Evolutionary conservation across 2,113 vertebrate genomes (phyloP).

Genomic region (Pampusana beccarii): DNA sequence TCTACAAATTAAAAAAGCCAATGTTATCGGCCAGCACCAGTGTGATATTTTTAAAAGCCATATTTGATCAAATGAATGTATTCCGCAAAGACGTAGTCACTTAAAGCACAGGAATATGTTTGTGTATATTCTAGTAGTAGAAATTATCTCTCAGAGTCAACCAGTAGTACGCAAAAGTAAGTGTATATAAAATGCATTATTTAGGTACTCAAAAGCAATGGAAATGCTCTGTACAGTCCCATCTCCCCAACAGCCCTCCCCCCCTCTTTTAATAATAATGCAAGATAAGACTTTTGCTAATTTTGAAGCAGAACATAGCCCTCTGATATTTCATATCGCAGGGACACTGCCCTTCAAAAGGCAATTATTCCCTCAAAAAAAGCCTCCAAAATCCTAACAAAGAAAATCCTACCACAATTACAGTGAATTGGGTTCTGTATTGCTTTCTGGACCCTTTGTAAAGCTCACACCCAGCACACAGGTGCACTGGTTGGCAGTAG

Average conservation of each 20-base stretch:
- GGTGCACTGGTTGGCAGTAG: neutral
- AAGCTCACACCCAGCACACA: neutral
- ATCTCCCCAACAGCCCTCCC: rapidly evolving
- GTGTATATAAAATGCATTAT: neutral
- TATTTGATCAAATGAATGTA: neutral
- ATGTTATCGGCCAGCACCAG: neutral
- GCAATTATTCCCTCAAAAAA: neutral
- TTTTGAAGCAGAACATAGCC: neutral
- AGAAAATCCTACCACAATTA: neutral
- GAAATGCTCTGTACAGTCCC: neutral
- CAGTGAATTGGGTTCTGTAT: neutral
- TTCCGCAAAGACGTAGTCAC: neutral
- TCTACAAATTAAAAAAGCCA: neutral
- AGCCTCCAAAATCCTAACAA: neutral
- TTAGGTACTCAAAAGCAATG: neutral
- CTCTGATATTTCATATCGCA: neutral
- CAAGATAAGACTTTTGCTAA: neutral
- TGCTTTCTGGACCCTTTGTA: neutral
- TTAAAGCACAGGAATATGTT: neutral
- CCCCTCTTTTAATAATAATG: rapidly evolving
- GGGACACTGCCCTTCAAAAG: neutral
- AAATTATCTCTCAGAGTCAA: neutral
- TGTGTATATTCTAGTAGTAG: neutral
- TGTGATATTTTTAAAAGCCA: neutral
- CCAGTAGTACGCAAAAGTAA: neutral